Conservation (phyloP, 2,113 vertebrate genomes). For the Prunella himalayana region DNA sequence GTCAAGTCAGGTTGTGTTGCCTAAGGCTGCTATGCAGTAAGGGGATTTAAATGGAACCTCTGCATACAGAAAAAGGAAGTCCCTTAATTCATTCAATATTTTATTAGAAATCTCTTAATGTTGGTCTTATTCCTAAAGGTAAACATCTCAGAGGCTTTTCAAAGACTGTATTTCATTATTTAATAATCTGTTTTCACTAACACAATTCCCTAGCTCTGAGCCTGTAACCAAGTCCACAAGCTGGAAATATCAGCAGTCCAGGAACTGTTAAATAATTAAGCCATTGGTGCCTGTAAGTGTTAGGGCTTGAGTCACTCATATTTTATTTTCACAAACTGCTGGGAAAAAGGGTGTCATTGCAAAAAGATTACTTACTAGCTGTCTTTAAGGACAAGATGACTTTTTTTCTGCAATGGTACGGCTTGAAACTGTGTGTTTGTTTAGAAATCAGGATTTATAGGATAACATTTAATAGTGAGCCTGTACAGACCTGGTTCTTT, state of each 20-base stretch:
- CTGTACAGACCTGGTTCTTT: neutral
- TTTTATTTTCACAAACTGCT: constrained; percentile 50
- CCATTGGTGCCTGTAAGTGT: constrained; percentile 23
- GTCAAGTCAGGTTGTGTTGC: constrained; percentile 68
- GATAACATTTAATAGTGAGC: neutral
- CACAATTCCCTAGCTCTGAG: constrained; percentile 51
- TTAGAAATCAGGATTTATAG: neutral
- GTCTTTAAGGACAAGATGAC: neutral
- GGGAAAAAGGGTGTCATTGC: neutral
- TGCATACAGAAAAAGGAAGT: constrained; percentile 57
- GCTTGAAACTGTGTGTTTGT: neutral
- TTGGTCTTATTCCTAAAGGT: constrained; percentile 64
- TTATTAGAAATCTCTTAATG: constrained; percentile 68
- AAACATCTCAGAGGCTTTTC: constrained; percentile 64
- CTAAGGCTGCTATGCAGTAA: constrained; percentile 60
- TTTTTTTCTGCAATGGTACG: neutral
- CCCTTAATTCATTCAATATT: constrained; percentile 73
- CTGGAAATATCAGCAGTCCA: constrained; percentile 57
- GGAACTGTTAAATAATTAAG: constrained; percentile 68
- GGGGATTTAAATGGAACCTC: constrained; percentile 67
- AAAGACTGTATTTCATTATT: constrained; percentile 70
- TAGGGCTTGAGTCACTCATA: constrained; percentile 41
- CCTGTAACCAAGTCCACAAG: constrained; percentile 55
- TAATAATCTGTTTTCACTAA: constrained; percentile 65
- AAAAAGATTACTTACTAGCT: neutral